Base-by-base conservation (phyloP, 2,797 vertebrate genomes). In the Periophthalmus magnuspinnatus region DNA sequence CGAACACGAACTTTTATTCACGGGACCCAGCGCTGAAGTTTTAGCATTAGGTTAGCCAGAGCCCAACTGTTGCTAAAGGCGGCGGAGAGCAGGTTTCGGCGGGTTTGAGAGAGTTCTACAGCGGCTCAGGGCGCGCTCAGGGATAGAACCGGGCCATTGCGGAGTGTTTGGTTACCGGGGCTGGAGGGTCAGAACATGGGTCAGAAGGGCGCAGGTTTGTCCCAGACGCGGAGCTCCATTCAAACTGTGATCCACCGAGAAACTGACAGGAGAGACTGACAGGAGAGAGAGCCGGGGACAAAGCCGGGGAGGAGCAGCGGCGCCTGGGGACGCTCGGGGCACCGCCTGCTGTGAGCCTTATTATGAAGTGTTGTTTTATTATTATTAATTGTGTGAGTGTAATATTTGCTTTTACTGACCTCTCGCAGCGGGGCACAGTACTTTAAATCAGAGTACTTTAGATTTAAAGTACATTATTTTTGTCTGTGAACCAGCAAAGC, bases 1-100 rank as follows among this genome's bases (percentile, higher is more conserved):
- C 10, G 21, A 45, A 45, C 21, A 6, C 7, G 21, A 6, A 28
- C 61, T 47, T 63, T 63, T 24, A 47, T 47, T 28, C 61, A 24
- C 2, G 21, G 11, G 5, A 24, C 1, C 1, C 8, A 41, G n/a
- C 4, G 14, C 34, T 45, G 13, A 62, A 41, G 2, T 6, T 60
- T 62, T 62, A 62, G 34, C 33, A 61, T 61, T 36, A 38, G 34
- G 61, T 34, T 61, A 61, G 59, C 59, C 7, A 61, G 9, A 63
- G 61, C 36, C 21, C 59, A 63, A 28, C 61, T 63, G 61, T 47
- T 41, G 61, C 61, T 17, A 47, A 47, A 22, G 8, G 60, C 33
- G 9, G 58, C 1, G 58, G 55, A 22, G 55, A 22, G 55, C 8
- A 32, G 28, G 55, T 14, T 19, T 16, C 9, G 9, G 2, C 61